Conservation (phyloP, 2,888 invertebrate genomes). For the Campoplex nolae region DNA sequence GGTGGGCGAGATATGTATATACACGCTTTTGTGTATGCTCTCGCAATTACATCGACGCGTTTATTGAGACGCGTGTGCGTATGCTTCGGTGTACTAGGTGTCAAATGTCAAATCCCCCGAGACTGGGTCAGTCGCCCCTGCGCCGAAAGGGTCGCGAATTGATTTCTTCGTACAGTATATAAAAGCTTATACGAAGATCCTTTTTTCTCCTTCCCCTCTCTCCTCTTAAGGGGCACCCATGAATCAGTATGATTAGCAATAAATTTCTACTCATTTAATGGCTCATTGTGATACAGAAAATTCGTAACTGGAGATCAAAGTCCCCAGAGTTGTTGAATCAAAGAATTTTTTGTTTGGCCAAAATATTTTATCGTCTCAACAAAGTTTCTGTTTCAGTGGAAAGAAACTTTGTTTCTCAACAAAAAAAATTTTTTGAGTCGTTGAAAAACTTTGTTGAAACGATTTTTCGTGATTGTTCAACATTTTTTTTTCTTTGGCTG, state of each 20-base stretch:
- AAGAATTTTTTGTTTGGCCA: too few relatives aligned
- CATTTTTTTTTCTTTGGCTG: too few relatives aligned
- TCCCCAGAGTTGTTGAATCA: too few relatives aligned
- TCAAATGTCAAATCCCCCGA: conserved; percentile 81
- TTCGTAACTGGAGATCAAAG: too few relatives aligned
- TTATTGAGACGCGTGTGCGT: background rate
- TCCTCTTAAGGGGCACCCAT: background rate
- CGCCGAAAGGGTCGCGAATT: conserved; percentile 72
- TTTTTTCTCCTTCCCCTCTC: conserved; percentile 16
- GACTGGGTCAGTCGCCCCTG: conserved; percentile 62
- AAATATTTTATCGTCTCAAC: too few relatives aligned
- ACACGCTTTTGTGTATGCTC: conserved; percentile 37
- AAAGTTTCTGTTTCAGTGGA: too few relatives aligned
- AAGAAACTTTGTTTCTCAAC: too few relatives aligned
- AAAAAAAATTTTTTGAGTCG: too few relatives aligned
- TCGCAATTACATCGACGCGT: background rate
- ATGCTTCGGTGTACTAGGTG: conserved; percentile 75
- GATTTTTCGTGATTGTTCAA: too few relatives aligned
- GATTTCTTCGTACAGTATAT: conserved; percentile 70
- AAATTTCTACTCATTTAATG: conserved; percentile 58
- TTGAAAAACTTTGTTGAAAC: too few relatives aligned
- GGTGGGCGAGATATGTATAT: conserved; percentile 52
- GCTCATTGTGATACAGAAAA: background rate
- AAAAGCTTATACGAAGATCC: conserved; percentile 44
- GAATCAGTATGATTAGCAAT: conserved; percentile 67